Percentiles rank a stretch among this genome's conserved stretches.
Evolutionary conservation across 2,113 vertebrate genomes (phyloP).

Genomic region (Vulpes lagopus): DNA sequence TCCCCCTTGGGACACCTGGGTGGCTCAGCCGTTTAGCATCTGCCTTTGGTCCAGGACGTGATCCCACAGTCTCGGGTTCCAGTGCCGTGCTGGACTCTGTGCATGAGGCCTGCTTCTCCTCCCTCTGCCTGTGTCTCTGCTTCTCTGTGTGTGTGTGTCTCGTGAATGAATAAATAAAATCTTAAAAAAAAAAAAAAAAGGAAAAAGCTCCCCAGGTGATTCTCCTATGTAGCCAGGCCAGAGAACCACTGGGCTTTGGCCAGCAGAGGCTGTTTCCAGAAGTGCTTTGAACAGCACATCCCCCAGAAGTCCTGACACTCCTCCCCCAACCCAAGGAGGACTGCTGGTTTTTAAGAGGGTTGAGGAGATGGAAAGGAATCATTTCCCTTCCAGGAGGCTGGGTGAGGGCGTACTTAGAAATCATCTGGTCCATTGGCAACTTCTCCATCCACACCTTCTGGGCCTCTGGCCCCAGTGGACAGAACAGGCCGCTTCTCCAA

Average conservation of each 20-base stretch:
- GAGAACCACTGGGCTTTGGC: background rate
- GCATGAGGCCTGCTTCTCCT: no score
- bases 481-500: background rate
- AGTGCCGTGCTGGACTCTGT: no score
- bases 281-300: background rate
- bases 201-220: background rate
- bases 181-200: no score
- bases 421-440: background rate
- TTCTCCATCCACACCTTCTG: background rate
- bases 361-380: background rate
- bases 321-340: background rate
- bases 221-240: background rate
- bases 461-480: background rate
- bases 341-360: background rate
- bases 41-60: no score
- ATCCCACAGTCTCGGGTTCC: no score
- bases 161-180: no score
- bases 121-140: no score
- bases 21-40: no score
- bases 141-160: no score
- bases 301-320: background rate
- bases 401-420: background rate
- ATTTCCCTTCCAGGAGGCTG: background rate
- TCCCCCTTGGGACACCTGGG: background rate
- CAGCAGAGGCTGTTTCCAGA: background rate